These are phyloP conservation scores for Esox niger DNA, from an alignment of 2,113 vertebrate genomes.

Conservation along the genomic window DNA sequence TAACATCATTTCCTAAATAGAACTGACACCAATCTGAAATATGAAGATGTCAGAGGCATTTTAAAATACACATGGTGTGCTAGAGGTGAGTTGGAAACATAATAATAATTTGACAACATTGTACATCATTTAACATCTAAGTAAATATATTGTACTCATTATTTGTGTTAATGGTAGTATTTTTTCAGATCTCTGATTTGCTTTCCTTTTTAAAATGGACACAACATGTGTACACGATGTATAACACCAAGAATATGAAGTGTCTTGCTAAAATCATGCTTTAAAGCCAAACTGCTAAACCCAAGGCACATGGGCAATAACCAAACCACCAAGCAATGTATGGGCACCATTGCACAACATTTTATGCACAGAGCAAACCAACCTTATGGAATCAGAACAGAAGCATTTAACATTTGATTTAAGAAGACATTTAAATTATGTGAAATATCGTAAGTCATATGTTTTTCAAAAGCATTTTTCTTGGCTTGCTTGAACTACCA, in stretches of 20 bases:
- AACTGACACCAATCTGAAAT: too few relatives aligned
- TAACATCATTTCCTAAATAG: too few relatives aligned
- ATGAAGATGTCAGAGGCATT: not conserved
- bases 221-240: slow-evolving; percentile 12
- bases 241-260: slow-evolving; percentile 39
- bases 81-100: not conserved
- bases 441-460: too few relatives aligned
- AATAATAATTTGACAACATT: not conserved
- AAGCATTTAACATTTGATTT: too few relatives aligned
- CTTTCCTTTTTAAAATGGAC: not conserved
- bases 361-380: not conserved
- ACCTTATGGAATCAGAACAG: too few relatives aligned
- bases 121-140: too few relatives aligned
- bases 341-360: not conserved
- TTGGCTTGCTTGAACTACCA: too few relatives aligned
- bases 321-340: slow-evolving; percentile 55
- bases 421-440: too few relatives aligned
- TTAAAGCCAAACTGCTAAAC: slow-evolving; percentile 45
- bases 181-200: not conserved
- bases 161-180: not conserved
- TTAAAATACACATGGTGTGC: not conserved
- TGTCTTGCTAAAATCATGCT: slow-evolving; percentile 28
- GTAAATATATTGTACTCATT: too few relatives aligned
- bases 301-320: slow-evolving; percentile 43
- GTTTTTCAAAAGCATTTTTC: too few relatives aligned